Percentiles rank a stretch among this genome's conserved stretches.
Evolutionary conservation across 2,888 invertebrate genomes (phyloP).

Genomic region (Philopedon plagiatum): DNA sequence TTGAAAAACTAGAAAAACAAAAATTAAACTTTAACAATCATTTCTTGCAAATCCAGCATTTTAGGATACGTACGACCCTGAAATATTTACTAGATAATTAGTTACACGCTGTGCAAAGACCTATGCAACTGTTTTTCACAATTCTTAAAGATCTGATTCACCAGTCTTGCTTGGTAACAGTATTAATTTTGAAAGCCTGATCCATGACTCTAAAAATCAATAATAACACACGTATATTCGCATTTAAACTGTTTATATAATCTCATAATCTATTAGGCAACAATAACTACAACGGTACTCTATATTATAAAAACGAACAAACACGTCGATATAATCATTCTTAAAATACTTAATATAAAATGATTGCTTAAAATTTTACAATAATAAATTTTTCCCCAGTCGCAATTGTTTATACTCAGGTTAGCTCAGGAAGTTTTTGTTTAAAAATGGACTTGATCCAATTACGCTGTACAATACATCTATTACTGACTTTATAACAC

Average conservation of each 20-base stretch:
- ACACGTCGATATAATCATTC: slow-evolving; percentile 50
- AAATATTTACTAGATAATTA: no score
- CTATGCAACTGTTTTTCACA: slow-evolving; percentile 1
- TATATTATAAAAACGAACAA: slow-evolving; percentile 57
- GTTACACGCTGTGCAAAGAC: background rate
- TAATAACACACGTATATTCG: slow-evolving; percentile 26
- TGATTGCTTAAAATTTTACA: slow-evolving; percentile 46
- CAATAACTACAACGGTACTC: slow-evolving; percentile 55
- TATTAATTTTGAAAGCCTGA: slow-evolving; percentile 11
- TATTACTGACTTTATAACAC: no score
- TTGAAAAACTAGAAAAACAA: no score
- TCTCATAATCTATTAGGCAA: slow-evolving; percentile 58
- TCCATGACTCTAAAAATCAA: slow-evolving; percentile 11
- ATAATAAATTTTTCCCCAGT: slow-evolving; percentile 38
- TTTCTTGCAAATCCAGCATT: no score
- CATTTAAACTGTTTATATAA: slow-evolving; percentile 45
- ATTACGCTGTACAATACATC: background rate
- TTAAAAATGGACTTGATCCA: slow-evolving; percentile 25
- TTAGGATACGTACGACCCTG: no score
- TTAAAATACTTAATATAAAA: slow-evolving; percentile 46
- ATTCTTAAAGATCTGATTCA: background rate
- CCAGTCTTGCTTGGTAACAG: slow-evolving; percentile 3
- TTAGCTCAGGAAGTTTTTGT: slow-evolving; percentile 44
- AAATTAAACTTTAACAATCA: no score
- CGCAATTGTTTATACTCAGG: slow-evolving; percentile 33